These are phyloP conservation scores for Akabosia matsudoensis DNA, from an alignment of 1,140 invertebrate genomes.

Conservation along the genomic window DNA sequence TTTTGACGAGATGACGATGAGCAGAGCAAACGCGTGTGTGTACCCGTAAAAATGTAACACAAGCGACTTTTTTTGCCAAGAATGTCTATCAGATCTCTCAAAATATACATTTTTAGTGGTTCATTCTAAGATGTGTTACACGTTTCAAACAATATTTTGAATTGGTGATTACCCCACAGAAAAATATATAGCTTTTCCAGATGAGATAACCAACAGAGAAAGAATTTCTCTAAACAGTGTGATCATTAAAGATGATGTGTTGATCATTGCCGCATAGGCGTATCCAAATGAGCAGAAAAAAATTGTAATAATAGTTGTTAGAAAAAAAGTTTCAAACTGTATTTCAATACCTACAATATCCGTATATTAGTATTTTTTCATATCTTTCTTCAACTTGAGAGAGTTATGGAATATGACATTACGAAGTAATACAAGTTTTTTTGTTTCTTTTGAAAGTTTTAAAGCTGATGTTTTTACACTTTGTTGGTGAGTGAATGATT, in stretches of 20 bases:
- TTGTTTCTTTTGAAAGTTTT: constrained; percentile 4
- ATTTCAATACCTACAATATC: too few species aligned
- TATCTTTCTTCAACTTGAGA: too few species aligned
- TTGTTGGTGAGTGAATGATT: constrained; percentile 14
- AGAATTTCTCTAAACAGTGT: neutral
- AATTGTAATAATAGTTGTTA: neutral
- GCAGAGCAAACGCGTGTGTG: too few species aligned
- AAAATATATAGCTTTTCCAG: constrained; percentile 4
- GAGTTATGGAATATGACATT: too few species aligned
- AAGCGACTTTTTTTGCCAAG: too few species aligned
- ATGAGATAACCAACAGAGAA: neutral
- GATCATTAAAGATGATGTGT: neutral
- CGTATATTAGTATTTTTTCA: too few species aligned
- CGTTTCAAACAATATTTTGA: neutral
- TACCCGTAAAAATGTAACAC: too few species aligned
- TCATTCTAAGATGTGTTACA: too few species aligned
- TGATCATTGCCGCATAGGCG: neutral
- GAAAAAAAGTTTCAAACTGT: too few species aligned
- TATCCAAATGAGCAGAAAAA: neutral
- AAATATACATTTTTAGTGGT: too few species aligned
- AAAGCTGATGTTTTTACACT: constrained; percentile 1
- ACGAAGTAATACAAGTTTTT: neutral
- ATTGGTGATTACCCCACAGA: neutral
- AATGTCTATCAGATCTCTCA: too few species aligned
- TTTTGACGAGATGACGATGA: neutral